phyloP scores from a whole-genome alignment of 2,797 vertebrate genomes.

The Miichthys miiuy region DNA sequence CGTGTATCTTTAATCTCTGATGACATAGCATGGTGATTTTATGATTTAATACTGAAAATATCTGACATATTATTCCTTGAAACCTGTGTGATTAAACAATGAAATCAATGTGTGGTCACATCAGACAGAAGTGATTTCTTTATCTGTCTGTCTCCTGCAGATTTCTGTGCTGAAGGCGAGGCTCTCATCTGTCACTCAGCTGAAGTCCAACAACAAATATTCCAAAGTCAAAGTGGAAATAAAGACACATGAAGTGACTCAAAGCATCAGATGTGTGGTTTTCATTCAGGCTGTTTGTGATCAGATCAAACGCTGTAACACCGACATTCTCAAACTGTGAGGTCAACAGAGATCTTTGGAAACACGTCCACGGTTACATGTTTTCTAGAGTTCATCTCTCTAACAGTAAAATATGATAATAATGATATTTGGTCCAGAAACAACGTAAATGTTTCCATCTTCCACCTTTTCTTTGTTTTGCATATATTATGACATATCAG shows the following conservation, averaged over 20 bases:
- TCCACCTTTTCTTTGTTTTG: too few species aligned
- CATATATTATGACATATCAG: too few species aligned
- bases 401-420: too few species aligned
- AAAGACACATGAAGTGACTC: constrained; percentile 3
- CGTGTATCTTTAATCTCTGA: too few species aligned
- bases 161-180: constrained; percentile 38
- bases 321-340: too few species aligned
- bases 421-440: too few species aligned
- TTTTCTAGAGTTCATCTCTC: too few species aligned
- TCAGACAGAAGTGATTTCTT: not conserved
- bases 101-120: not conserved
- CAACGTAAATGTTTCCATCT: too few species aligned
- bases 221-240: not conserved
- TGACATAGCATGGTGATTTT: too few species aligned
- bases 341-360: too few species aligned
- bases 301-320: not conserved
- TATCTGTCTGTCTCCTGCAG: constrained; percentile 26
- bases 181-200: accelerated
- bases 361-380: too few species aligned
- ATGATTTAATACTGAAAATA: too few species aligned
- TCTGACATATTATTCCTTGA: not conserved
- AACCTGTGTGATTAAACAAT: not conserved
- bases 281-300: not conserved
- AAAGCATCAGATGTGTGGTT: not conserved
- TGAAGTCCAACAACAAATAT: not conserved